Evolutionary conservation across 2,797 vertebrate species (phyloP).

Genomic region (Yasuhikotakia modesta): DNA sequence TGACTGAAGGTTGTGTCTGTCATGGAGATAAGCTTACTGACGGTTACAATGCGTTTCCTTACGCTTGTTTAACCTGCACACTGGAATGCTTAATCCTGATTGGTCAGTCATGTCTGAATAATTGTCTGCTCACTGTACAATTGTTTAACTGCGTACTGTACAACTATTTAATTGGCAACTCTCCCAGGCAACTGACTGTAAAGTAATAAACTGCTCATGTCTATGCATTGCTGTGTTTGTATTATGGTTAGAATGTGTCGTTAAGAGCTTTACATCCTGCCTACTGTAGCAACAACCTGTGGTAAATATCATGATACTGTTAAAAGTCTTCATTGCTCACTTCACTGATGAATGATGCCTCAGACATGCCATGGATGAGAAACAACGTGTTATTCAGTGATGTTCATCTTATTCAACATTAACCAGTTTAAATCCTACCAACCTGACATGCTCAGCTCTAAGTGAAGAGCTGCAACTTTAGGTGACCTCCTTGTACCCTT

Average conservation of each 20-base stretch:
- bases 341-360: background rate
- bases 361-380: background rate
- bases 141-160: no score
- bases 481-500: background rate
- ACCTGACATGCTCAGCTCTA: slow-evolving; percentile 42
- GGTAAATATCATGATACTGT: no score
- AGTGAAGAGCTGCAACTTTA: background rate
- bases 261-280: background rate
- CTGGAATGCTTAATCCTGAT: slow-evolving; percentile 46
- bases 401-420: background rate
- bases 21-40: slow-evolving; percentile 41
- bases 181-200: no score
- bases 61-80: slow-evolving; percentile 63
- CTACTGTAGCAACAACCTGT: background rate
- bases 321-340: background rate
- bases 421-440: slow-evolving; percentile 8
- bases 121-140: background rate
- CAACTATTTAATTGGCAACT: no score
- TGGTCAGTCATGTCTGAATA: background rate
- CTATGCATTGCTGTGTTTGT: background rate
- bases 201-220: no score
- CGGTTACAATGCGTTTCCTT: slow-evolving; percentile 53
- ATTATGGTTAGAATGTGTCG: background rate
- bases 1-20: slow-evolving; percentile 40
- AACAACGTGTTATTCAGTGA: background rate